Base-by-base conservation (phyloP, 2,797 vertebrate species). In the Galaxias olidus region DNA sequence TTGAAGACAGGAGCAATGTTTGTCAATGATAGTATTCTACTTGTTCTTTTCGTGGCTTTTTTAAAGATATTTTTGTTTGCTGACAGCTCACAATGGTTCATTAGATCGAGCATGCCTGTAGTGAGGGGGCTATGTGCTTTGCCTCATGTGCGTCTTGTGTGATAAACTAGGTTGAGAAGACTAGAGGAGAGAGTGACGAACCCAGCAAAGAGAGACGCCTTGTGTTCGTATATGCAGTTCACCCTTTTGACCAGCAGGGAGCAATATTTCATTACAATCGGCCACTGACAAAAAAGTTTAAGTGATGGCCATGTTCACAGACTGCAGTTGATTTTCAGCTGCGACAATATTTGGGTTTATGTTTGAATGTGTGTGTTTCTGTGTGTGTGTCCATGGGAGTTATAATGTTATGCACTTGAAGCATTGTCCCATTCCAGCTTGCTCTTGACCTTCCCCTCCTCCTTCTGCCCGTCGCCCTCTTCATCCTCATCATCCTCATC, bases 401-500 rank as follows among this genome's bases (percentile, higher is more conserved):
- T 51, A 47, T 53, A 46, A 88, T 94, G 97, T 86, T 96, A 96
- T 0, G 88, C 89, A 59, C 91, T 78, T 62, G 93, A 90, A 71
- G 93, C 93, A 83, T 93, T 93, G 80, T 98, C 93, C 96, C 95
- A 96, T 83, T 95, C 93, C 74, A 94, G 80, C 79, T 94, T 96
- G 73, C 89, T 92, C 91, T 90, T 91, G 4, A 76, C 69, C 7
- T 78, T 71, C 4, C 80, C 82, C 69, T 81, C 89, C 66, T 90
- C 82, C 79, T 87, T 83, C 53, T n/a, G n/a, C n/a, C n/a, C n/a
- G n/a, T n/a, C n/a, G n/a, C n/a, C n/a, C n/a, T n/a, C n/a, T n/a
- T 88, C 87, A 41, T 86, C 87, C 7, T 74, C 75, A 13, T 91
- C 86, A 0, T 90, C 95, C 11, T 97, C 96, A 30, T 96, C 95